Evolutionary conservation across 2,797 vertebrate genomes (phyloP), one percentile per base, ranked within the genome.

Genomic region (Ambastaia sidthimunki): DNA sequence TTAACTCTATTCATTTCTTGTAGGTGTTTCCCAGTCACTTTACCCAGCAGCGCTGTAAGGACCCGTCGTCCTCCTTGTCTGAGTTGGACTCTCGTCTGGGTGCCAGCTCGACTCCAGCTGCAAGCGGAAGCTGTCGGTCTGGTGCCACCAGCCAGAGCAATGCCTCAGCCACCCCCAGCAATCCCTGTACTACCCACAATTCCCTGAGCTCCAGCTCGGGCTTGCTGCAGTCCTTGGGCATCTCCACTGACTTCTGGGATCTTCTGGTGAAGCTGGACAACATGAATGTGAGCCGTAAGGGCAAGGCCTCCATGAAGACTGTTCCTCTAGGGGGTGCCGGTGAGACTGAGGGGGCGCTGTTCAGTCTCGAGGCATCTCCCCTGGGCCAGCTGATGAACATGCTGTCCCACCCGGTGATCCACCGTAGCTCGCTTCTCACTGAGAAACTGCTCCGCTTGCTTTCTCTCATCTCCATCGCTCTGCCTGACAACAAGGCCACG

Each of bases 271-370:
- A 98, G 91, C 89, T 98, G 87, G 97, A 98, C 92, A 98, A 98
- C 90, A 98, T 98, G 97, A 98, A 98, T 92, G 97, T 98, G 84
- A 98, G 97, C 91, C 96, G 97, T 52, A 98, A 98, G 91, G 97
- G 97, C 87, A 98, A 98, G 90, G 96, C 96, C 83, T 98, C 97
- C 1, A 95, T 98, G 90, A 97, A 97, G 89, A 94, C 95, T 1
- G 91, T 96, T 86, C 95, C 95, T 84, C 93, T 96, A 7, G 95
- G 93, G 23, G 88, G 94, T 47, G 92, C 93, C 21, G 90, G 91
- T 2, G 97, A 98, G 86, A 93, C 95, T 0, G 97, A 98, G 75
- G 93, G 94, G 13, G 87, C 93, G 1, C 94, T 93, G 68, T 90
- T 94, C 69, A 97, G 97, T 80, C 88, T 98, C 0, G 97, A 98